Evolutionary conservation across 1,140 invertebrate species (phyloP), one percentile per base, ranked within the genome.

Genomic region (Penaeus vannamei): DNA sequence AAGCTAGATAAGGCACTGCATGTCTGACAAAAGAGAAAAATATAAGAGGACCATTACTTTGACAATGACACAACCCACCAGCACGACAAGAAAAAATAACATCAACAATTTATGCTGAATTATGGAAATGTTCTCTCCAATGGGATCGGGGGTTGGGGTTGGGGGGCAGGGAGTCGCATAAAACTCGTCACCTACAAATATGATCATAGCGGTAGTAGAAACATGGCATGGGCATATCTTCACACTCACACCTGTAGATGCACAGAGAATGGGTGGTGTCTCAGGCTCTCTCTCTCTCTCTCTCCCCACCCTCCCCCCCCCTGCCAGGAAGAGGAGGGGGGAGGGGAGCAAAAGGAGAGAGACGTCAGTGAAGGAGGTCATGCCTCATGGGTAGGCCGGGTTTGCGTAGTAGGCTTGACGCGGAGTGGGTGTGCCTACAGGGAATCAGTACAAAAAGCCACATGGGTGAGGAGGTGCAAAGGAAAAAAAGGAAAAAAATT

Each of bases 341-440:
- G 53, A 64, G 36, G 83, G 61, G 61, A 32, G 60, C 29, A 26
- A 64, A 42, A 69, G 64, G 32, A 66, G 32, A 66, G 36, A 66
- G 23, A 69, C 62, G 69, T 84, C 83, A 84, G 62, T 84, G 83
- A 29, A 36, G 72, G 22, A 76, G 83, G 83, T 84, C 83, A 84
- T 84, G 83, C 83, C 83, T 84, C 83, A 46, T 69, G 23, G 83
- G 83, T 32, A 19, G 83, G 62, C 83, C 62, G 69, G 83, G 83
- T 66, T 84, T 84, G 26, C 62, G 83, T n/a, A 84, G 83, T 53
- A 69, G 62, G 64, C 83, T 84, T 60, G 82, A 84, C 62, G 83
- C 64, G 23, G 83, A 84, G 62, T 84, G 83, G 82, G 83, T 84
- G 64, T 84, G 83, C 83, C 83, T 84, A 84, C 83, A 69, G 83